Evolutionary conservation across 2,888 invertebrate genomes (phyloP).

Genomic region (Chironomus riparius): DNA sequence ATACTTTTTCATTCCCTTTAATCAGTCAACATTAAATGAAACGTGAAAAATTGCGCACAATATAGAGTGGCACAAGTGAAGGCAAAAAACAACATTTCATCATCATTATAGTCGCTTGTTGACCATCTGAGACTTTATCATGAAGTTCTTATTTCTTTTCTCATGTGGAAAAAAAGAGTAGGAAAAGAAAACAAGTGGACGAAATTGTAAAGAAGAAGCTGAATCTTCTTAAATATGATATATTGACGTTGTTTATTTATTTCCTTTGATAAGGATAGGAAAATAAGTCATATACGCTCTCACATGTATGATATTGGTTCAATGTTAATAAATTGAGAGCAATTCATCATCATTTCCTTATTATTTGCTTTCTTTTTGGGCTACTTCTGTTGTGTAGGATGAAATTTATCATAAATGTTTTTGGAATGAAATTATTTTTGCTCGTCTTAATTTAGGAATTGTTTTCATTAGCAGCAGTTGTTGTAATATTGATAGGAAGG

Average conservation of each 20-base stretch:
- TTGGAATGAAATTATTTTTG: no score
- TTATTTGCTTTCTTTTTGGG: neutral
- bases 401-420: no score
- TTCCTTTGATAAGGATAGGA: neutral
- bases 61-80: neutral
- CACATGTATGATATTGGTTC: neutral
- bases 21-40: conserved; percentile 9
- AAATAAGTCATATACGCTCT: neutral
- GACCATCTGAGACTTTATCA: conserved; percentile 18
- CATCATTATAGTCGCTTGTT: neutral
- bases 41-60: conserved; percentile 18
- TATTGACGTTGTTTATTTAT: conserved; percentile 13
- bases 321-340: conserved; percentile 19
- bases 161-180: neutral
- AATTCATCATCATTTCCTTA: conserved; percentile 18
- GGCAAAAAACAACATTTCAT: neutral
- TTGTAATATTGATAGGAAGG: no score
- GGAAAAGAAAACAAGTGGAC: neutral
- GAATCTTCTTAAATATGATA: conserved; percentile 22
- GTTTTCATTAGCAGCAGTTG: no score
- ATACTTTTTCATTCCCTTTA: neutral
- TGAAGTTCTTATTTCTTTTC: neutral
- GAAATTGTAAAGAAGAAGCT: neutral
- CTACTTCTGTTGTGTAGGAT: neutral
- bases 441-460: no score